phyloP scores from a whole-genome alignment of 2,113 vertebrate genomes.

The Ceyx melanurus region DNA sequence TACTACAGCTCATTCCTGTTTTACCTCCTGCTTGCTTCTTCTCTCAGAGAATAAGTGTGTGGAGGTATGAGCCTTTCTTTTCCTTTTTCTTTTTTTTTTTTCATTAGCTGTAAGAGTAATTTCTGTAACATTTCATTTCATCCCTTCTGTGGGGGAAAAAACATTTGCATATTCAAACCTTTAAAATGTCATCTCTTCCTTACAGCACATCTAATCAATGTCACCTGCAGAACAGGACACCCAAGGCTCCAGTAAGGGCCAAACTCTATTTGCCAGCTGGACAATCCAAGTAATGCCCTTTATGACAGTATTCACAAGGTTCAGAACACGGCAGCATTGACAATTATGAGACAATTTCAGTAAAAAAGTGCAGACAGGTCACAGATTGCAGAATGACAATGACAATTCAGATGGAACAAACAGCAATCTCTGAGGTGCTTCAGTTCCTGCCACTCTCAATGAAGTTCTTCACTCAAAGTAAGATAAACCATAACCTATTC shows the following conservation, averaged over 20 bases:
- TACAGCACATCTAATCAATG: conserved; percentile 24
- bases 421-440: conserved; percentile 32
- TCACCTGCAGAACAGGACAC: conserved; percentile 21
- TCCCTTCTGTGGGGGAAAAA: neutral
- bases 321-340: neutral
- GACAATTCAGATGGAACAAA: conserved; percentile 47
- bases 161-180: conserved; percentile 19
- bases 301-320: neutral
- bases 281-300: conserved; percentile 9
- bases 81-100: neutral
- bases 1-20: neutral
- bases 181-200: conserved; percentile 61
- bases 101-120: neutral
- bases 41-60: neutral
- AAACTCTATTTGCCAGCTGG: conserved; percentile 29
- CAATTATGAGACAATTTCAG: conserved; percentile 2
- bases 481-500: conserved; percentile 23
- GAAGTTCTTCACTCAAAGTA: conserved; percentile 29
- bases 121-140: neutral
- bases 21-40: neutral
- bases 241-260: neutral
- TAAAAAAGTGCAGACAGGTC: neutral
- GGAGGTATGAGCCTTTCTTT: neutral
- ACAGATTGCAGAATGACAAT: conserved; percentile 37
- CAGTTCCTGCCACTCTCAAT: conserved; percentile 9